Evolutionary conservation across 2,113 vertebrate genomes (phyloP).

Genomic region (Mormyrus iriodes): DNA sequence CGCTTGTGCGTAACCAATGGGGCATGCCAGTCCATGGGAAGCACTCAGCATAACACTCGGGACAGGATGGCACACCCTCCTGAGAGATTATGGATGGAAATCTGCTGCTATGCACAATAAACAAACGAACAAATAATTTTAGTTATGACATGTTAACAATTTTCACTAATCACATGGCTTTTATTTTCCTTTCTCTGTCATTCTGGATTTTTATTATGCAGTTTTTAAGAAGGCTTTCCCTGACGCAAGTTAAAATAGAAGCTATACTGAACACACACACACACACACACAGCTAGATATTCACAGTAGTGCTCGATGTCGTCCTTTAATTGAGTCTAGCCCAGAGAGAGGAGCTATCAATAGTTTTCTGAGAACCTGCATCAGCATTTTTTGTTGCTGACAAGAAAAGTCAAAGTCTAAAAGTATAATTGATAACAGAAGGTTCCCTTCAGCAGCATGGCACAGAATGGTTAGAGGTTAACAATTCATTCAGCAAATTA

Average conservation of each 20-base stretch:
- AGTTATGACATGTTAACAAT: neutral
- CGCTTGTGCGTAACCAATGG: neutral
- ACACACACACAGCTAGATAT: neutral
- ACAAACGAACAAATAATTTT: neutral
- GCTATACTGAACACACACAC: too few species aligned
- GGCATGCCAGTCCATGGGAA: neutral
- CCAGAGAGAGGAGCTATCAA: neutral
- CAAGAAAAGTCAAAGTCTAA: neutral
- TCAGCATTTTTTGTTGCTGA: conserved; percentile 1
- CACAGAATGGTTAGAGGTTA: neutral
- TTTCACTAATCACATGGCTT: neutral
- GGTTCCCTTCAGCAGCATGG: neutral
- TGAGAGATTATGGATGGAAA: neutral
- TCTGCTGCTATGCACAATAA: neutral
- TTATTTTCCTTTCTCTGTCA: neutral
- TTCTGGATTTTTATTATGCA: neutral
- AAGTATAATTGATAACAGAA: neutral
- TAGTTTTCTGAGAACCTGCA: neutral
- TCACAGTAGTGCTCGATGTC: neutral
- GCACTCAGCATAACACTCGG: neutral
- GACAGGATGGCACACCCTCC: neutral
- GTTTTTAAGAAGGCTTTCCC: neutral
- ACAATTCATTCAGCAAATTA: neutral
- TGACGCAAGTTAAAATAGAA: neutral
- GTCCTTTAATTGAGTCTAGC: neutral